phyloP scores from a whole-genome alignment of 2,113 vertebrate species.

The Meles meles region DNA sequence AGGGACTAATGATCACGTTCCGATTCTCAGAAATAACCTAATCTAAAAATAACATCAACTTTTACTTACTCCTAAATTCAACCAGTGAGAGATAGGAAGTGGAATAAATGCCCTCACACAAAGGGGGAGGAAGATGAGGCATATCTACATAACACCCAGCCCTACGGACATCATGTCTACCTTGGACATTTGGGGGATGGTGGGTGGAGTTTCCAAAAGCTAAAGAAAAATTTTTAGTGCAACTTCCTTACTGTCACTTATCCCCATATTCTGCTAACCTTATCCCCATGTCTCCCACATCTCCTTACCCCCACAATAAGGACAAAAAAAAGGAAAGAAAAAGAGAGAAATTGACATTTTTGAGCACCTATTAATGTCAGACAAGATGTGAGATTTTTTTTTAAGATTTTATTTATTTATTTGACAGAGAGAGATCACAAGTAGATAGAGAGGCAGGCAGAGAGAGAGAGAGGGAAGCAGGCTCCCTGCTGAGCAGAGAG shows the following conservation, averaged over 20 bases:
- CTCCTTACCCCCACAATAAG: neutral
- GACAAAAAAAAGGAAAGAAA: neutral
- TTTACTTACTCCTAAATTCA: neutral
- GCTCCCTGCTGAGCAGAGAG: too few relatives aligned
- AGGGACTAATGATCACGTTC: neutral
- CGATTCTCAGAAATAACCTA: neutral
- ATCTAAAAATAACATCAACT: neutral
- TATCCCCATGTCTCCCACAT: neutral
- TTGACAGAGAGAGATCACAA: too few relatives aligned
- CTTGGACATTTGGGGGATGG: neutral
- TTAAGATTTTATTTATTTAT: too few relatives aligned
- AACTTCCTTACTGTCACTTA: neutral
- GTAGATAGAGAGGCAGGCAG: too few relatives aligned
- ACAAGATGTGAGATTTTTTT: neutral
- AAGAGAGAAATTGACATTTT: neutral
- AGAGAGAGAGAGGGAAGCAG: too few relatives aligned
- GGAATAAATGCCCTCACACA: neutral
- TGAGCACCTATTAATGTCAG: neutral
- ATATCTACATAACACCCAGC: neutral
- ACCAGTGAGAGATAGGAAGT: neutral
- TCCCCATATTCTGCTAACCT: neutral
- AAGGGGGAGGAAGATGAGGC: neutral
- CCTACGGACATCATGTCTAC: neutral
- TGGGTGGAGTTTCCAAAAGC: neutral
- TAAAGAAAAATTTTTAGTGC: neutral